These are phyloP conservation scores for Sarcophaga rosellei DNA, from an alignment of 2,888 invertebrate genomes.

Conservation along the genomic window DNA sequence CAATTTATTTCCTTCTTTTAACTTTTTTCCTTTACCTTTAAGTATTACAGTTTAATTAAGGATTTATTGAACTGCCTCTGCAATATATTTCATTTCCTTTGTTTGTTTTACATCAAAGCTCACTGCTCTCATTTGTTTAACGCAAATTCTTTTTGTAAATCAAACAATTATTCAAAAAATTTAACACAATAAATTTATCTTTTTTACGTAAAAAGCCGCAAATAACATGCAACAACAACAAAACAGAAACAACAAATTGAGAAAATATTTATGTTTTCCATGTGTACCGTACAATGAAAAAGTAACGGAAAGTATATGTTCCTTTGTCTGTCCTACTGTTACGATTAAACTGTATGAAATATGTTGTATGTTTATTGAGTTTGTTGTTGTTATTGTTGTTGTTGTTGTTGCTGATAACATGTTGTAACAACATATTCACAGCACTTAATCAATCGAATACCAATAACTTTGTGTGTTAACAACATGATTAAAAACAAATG, in stretches of 20 bases:
- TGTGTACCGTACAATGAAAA: slow-evolving; percentile 2
- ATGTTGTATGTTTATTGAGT: slow-evolving; percentile 18
- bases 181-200: slow-evolving; percentile 63
- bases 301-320: slow-evolving; percentile 55
- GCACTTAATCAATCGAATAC: slow-evolving; percentile 72
- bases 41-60: too few relatives aligned
- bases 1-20: too few relatives aligned
- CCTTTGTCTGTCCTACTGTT: not conserved
- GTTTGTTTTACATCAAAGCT: not conserved
- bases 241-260: not conserved
- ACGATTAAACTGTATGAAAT: slow-evolving; percentile 41
- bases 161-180: slow-evolving; percentile 65
- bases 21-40: too few relatives aligned
- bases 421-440: slow-evolving; percentile 69
- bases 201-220: not conserved
- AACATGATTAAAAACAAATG: slow-evolving; percentile 61
- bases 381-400: slow-evolving; percentile 30
- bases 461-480: slow-evolving; percentile 65
- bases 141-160: slow-evolving; percentile 1
- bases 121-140: not conserved
- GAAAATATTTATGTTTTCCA: not conserved
- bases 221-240: not conserved
- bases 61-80: too few relatives aligned
- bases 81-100: too few relatives aligned
- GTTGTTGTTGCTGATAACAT: slow-evolving; percentile 44